A percentile compares a stretch with the other conserved stretches of the same genome.
Evolutionary conservation across 2,888 invertebrate genomes (phyloP).

Genomic region (Aphrophora alni): DNA sequence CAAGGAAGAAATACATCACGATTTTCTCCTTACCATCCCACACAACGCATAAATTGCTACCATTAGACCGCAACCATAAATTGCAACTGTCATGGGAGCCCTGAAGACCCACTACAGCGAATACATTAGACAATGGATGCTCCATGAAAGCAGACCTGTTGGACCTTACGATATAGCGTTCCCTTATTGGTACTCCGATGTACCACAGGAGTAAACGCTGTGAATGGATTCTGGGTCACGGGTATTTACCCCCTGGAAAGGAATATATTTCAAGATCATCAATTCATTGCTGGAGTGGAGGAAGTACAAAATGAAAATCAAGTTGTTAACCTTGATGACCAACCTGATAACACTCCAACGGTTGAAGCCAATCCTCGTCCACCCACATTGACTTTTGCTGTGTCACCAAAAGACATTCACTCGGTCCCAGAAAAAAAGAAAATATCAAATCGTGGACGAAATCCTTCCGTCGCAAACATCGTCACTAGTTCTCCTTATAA

Average conservation of each 20-base stretch:
- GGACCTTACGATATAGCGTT: slow-evolving; percentile 45
- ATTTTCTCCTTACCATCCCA: slow-evolving; percentile 37
- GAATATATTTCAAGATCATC: slow-evolving; percentile 46
- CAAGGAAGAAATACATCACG: slow-evolving; percentile 36
- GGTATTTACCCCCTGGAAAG: slow-evolving; percentile 51
- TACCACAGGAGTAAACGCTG: slow-evolving; percentile 45
- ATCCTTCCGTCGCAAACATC: too few species aligned
- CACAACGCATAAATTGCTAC: slow-evolving; percentile 36
- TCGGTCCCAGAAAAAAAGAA: too few species aligned
- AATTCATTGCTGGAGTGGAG: slow-evolving; percentile 23
- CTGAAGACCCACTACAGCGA: slow-evolving; percentile 45
- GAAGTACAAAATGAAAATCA: slow-evolving; percentile 17
- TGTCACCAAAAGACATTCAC: too few species aligned
- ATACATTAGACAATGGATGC: slow-evolving; percentile 51
- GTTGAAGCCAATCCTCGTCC: too few species aligned
- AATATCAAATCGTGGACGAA: too few species aligned
- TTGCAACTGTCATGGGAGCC: slow-evolving; percentile 39
- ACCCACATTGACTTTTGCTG: too few species aligned
- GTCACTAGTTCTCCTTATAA: too few species aligned
- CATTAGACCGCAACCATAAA: slow-evolving; percentile 35
- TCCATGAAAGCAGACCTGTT: slow-evolving; percentile 46
- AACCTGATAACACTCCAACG: too few species aligned
- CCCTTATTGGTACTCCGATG: slow-evolving; percentile 42
- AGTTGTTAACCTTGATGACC: slow-evolving; percentile 10
- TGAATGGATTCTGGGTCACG: slow-evolving; percentile 47